Base-by-base conservation (phyloP, 2,797 vertebrate species). In the Labeo calbasu region DNA sequence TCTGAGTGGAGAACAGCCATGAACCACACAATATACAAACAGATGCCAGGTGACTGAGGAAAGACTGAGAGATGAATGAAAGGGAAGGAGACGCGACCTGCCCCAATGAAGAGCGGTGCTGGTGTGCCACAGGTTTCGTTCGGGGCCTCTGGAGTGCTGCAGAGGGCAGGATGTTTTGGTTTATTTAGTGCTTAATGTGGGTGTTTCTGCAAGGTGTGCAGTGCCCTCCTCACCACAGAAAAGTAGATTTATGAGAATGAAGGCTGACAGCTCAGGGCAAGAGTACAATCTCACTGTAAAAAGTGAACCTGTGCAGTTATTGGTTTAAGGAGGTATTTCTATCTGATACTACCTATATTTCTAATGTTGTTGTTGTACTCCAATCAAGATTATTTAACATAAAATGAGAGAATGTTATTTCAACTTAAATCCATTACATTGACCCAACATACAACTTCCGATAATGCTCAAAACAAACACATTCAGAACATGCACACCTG, bases 151-250 rank as follows among this genome's bases (percentile, higher is more conserved):
- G n/a, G 46, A 76, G 71, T 25, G n/a, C 55, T 11, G 77, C 25
- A 19, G 70, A 80, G 94, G 95, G 94, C 95, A 96, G 96, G 96
- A 96, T 96, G 95, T 95, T 96, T 96, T 96, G 95, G 96, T 96
- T 96, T 96, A 95, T 95, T 96, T 95, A 96, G 95, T 92, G 90
- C 93, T 93, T 91, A 94, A 92, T 93, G 93, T 95, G 93, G 93
- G 94, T 93, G 91, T 90, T 92, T 93, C 93, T 91, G 94, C 95
- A 96, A 97, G 95, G 94, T 96, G 95, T 92, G 92, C 92, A 91
- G 93, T 95, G 94, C 94, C 94, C 95, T 96, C 93, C 94, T 92
- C 93, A 89, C 91, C 94, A 95, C 48, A 77, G 77, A 85, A 59
- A 65, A 63, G 77, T 92, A 96, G 95, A 97, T 96, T 95, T 95